These are phyloP conservation scores for Eristalis intricaria DNA, from an alignment of 2,888 invertebrate genomes.

Conservation along the genomic window DNA sequence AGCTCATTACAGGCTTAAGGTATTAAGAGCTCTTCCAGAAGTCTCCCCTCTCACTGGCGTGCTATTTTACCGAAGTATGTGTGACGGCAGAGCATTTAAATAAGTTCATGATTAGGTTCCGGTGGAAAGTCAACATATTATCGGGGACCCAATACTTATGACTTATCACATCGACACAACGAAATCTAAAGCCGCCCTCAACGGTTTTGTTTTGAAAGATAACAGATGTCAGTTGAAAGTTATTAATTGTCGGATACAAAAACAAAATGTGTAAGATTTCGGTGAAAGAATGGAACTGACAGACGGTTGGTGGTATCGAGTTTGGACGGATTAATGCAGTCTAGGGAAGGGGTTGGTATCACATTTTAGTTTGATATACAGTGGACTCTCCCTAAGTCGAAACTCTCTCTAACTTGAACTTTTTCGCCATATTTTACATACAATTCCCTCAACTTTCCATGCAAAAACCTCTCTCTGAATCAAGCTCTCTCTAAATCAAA, in stretches of 20 bases:
- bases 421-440: too few species aligned
- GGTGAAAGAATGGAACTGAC: not conserved
- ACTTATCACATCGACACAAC: conserved; percentile 15
- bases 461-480: too few species aligned
- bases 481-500: too few species aligned
- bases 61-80: not conserved
- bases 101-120: conserved; percentile 29
- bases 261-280: not conserved
- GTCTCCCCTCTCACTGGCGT: not conserved
- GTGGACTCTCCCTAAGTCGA: too few species aligned
- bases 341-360: not conserved
- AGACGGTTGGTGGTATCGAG: not conserved
- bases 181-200: conserved; percentile 20
- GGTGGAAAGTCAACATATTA: not conserved
- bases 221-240: conserved; percentile 45
- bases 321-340: not conserved
- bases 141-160: not conserved
- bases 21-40: not conserved
- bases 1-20: conserved; percentile 1
- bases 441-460: too few species aligned
- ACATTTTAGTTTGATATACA: not conserved
- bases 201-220: conserved; percentile 31
- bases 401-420: too few species aligned
- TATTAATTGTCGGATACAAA: conserved; percentile 34
- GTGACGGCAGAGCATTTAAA: conserved; percentile 31